Evolutionary conservation across 92 coral and sea anemone genomes (phyloP), one percentile per base, ranked within the genome.

Genomic region (Muricea muricata): DNA sequence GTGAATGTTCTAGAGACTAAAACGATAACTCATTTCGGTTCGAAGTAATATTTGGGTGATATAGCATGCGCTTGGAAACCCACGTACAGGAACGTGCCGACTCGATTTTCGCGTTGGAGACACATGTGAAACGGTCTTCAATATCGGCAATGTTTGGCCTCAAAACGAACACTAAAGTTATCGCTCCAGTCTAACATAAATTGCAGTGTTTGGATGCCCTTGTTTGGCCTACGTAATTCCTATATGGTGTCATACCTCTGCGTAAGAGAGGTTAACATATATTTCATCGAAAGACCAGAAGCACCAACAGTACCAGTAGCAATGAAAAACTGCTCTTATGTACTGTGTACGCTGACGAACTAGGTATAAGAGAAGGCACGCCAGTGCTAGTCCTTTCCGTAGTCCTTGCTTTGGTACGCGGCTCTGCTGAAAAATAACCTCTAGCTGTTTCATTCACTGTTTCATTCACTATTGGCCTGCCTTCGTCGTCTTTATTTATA

Each of bases 381-480:
- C 47, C 11, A 20, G 34, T 14, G 25, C 45, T 31, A 18, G 20
- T 61, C 17, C 73, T 34, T 78, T 57, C 32, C 20, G 69, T 47
- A 60, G 70, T 63, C n/a, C 70, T 63, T 15, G 42, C 65, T 25
- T 75, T 52, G 4, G 80, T 47, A n/a, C n/a, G n/a, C 18, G n/a
- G 39, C 20, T 46, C 80, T 0, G 28, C 52, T 45, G 9, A 75
- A 8, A 29, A 75, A 48, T 75, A n/a, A n/a, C n/a, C 80, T 57
- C 65, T 25, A 1, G 40, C 65, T 18, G 83, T 78, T 28, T 78
- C 83, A 20, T 55, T 78, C 33, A 78, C 65, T 18, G 83, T 78
- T 28, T 78, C 83, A 20, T 55, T 78, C 33, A 78, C 83, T 11
- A 78, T 78, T 0, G 71, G 83, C 24, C 30, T 34, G 10, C 83